These are phyloP conservation scores for Euwallacea fornicatus DNA, from an alignment of 1,140 invertebrate species.

Conservation along the genomic window DNA sequence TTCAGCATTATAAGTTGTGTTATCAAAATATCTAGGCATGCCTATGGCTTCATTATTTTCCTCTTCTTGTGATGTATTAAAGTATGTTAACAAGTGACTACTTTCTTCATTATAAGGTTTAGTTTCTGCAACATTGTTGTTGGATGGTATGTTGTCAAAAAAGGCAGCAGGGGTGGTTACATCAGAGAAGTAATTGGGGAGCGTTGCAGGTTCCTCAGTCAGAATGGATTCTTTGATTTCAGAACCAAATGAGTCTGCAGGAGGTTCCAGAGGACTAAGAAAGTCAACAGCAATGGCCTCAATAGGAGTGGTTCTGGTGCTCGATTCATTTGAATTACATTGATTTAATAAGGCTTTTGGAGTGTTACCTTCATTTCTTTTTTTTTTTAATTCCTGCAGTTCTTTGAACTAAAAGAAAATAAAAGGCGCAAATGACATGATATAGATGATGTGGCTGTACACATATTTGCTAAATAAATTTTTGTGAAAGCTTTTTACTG, in stretches of 20 bases:
- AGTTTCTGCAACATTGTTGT: not conserved
- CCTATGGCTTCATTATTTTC: conserved; percentile 29
- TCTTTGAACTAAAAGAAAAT: conserved; percentile 41
- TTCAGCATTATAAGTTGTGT: conserved; percentile 31
- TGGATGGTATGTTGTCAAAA: conserved; percentile 36
- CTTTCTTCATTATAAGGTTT: conserved; percentile 2
- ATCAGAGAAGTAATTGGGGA: conserved; percentile 28
- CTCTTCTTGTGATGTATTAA: conserved; percentile 25
- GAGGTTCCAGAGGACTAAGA: not conserved
- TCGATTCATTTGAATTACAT: conserved; percentile 8
- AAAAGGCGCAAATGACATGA: conserved; percentile 30
- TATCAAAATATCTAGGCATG: conserved; percentile 35
- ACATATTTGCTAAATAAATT: not conserved
- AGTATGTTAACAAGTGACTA: conserved; percentile 32
- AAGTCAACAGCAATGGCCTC: not conserved
- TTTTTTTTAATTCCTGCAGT: conserved; percentile 40
- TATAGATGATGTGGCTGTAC: conserved; percentile 19
- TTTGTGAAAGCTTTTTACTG: not conserved
- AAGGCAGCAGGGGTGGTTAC: conserved; percentile 14
- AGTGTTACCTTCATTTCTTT: conserved; percentile 12
- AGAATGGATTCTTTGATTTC: not conserved
- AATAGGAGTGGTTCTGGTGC: conserved; percentile 37
- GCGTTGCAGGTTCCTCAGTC: not conserved
- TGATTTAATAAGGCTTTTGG: not conserved
- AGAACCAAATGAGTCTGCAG: not conserved